Evolutionary conservation across 1,140 invertebrate species (phyloP).

Genomic region (Diachasma alloeum): DNA sequence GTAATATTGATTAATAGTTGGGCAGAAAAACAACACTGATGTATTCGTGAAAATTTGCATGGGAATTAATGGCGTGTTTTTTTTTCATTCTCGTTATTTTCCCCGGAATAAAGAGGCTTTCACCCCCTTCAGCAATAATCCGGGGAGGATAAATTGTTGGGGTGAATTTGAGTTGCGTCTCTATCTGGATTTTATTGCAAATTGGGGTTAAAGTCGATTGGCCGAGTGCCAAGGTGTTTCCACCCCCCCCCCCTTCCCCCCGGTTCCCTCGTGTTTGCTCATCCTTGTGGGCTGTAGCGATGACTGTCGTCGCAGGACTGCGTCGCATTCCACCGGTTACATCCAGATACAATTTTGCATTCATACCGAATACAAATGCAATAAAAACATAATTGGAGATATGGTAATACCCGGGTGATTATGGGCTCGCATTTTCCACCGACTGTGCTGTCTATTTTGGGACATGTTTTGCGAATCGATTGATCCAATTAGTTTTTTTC

Average conservation of each 20-base stretch:
- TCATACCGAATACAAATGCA: slow-evolving; percentile 14
- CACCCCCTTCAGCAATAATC: background rate
- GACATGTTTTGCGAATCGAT: background rate
- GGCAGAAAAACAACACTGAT: background rate
- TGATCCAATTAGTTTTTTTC: background rate
- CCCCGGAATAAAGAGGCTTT: background rate
- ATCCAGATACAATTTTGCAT: slow-evolving; percentile 36
- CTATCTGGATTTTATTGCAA: slow-evolving; percentile 54
- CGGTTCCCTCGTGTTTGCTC: background rate
- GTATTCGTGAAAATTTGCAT: background rate
- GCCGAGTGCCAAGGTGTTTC: slow-evolving; percentile 52
- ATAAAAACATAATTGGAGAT: background rate
- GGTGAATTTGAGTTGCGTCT: slow-evolving; percentile 23
- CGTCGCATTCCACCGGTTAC: slow-evolving; percentile 30
- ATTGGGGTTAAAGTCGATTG: slow-evolving; percentile 60
- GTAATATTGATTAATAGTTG: background rate
- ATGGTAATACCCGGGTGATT: slow-evolving; percentile 8
- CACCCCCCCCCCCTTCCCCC: background rate
- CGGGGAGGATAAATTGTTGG: background rate
- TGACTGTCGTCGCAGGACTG: slow-evolving; percentile 5
- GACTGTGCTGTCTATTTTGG: background rate
- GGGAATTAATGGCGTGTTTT: background rate
- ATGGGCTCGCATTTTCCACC: background rate
- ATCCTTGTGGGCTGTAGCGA: background rate
- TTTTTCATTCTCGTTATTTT: background rate